A percentile compares a stretch with the other conserved stretches of the same genome.
phyloP scores from a whole-genome alignment of 2,797 vertebrate genomes.

The Malacoctenus gilli region DNA sequence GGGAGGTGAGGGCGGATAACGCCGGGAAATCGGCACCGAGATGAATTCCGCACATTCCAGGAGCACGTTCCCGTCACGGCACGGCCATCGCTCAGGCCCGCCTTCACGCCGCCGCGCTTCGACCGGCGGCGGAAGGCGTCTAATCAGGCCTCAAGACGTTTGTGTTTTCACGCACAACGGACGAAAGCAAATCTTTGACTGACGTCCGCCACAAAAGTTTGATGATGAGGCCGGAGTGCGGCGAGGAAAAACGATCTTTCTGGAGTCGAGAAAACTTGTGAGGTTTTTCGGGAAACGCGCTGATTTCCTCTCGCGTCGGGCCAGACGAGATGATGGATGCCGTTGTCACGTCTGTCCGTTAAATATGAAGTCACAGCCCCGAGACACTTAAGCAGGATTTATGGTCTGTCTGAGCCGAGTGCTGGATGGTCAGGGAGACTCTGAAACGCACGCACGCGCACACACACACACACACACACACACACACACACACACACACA shows the following conservation, averaged over 20 bases:
- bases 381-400: not conserved
- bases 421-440: not conserved
- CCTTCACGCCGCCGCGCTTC: slow-evolving; percentile 34
- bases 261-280: not conserved
- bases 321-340: not conserved
- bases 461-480: no score
- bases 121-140: no score
- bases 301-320: not conserved
- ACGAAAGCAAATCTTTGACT: not conserved
- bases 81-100: slow-evolving; percentile 39
- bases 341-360: not conserved
- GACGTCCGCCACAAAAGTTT: not conserved
- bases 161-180: no score
- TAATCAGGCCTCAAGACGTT: slow-evolving; percentile 19
- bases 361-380: slow-evolving; percentile 1
- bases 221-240: not conserved
- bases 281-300: not conserved
- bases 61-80: slow-evolving; percentile 54
- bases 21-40: slow-evolving; percentile 56
- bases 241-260: no score
- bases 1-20: slow-evolving; percentile 54
- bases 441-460: not conserved
- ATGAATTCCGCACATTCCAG: slow-evolving; percentile 59
- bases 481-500: no score
- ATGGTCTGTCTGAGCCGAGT: not conserved